A percentile compares a stretch with the other conserved stretches of the same genome.
phyloP scores from a whole-genome alignment of 2,888 invertebrate genomes.

The Caenorhabditis angaria region DNA sequence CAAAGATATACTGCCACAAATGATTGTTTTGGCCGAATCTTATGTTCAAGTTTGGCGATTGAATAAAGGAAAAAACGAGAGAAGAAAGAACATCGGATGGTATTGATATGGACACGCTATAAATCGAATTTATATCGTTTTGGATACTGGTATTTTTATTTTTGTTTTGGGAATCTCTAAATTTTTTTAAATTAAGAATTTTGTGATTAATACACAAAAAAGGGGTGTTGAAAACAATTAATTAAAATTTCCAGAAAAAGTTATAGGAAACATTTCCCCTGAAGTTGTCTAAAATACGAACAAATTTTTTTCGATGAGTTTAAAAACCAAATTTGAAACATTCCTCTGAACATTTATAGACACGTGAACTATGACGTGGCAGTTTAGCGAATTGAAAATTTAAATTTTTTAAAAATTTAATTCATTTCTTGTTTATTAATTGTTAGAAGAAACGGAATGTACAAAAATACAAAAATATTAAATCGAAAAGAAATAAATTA shows the following conservation, averaged over 20 bases:
- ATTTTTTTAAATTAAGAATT: not conserved
- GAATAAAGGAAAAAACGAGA: constrained; percentile 68
- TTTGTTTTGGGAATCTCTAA: not conserved
- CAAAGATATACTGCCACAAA: constrained; percentile 95
- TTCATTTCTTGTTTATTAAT: no score
- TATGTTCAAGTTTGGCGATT: constrained; percentile 79
- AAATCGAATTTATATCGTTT: no score
- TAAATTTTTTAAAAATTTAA: no score
- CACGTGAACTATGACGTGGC: no score
- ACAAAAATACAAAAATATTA: not conserved
- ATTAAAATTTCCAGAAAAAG: not conserved
- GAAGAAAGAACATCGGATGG: constrained; percentile 64
- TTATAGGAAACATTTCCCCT: no score
- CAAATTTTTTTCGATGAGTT: no score
- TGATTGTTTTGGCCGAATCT: constrained; percentile 98
- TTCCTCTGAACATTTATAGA: no score
- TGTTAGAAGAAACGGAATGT: not conserved
- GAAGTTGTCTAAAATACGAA: no score
- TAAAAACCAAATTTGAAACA: no score
- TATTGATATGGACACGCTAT: constrained; percentile 18
- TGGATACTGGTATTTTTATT: not conserved
- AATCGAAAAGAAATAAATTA: not conserved
- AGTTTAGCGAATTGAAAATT: no score
- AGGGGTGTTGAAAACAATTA: not conserved
- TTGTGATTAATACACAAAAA: not conserved